These are phyloP conservation scores for Blera fallax DNA, from an alignment of 2,888 invertebrate species.

Conservation along the genomic window DNA sequence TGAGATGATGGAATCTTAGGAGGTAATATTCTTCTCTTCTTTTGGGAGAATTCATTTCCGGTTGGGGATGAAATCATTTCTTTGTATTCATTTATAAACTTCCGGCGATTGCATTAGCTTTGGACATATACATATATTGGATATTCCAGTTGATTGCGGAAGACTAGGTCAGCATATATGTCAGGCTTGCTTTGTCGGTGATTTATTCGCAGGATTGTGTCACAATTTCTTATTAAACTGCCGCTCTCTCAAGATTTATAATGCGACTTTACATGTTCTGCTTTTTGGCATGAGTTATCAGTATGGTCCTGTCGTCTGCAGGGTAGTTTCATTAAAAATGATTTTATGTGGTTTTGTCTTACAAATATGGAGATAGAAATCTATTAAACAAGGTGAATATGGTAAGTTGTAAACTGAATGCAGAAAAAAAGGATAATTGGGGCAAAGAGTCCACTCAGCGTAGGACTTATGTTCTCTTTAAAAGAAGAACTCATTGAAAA, in stretches of 20 bases:
- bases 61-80: conserved; percentile 3
- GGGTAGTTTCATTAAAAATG: not conserved
- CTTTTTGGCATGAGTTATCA: not conserved
- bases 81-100: conserved; percentile 25
- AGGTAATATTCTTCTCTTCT: not conserved
- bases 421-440: too few species aligned
- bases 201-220: conserved; percentile 36
- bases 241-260: not conserved
- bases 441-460: too few species aligned
- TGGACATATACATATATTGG: conserved; percentile 54
- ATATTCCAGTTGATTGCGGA: conserved; percentile 11
- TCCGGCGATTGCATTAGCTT: conserved; percentile 41
- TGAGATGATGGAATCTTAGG: conserved; percentile 20
- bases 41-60: conserved; percentile 53
- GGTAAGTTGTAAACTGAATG: too few species aligned
- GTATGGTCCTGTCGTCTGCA: not conserved
- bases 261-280: not conserved
- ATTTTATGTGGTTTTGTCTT: not conserved
- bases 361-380: too few species aligned
- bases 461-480: too few species aligned
- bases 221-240: conserved; percentile 33
- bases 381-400: too few species aligned
- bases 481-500: too few species aligned
- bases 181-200: conserved; percentile 8
- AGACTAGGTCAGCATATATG: conserved; percentile 57